These are phyloP conservation scores for Lasioglossum lativentre DNA, from an alignment of 2,888 invertebrate genomes.

Conservation along the genomic window DNA sequence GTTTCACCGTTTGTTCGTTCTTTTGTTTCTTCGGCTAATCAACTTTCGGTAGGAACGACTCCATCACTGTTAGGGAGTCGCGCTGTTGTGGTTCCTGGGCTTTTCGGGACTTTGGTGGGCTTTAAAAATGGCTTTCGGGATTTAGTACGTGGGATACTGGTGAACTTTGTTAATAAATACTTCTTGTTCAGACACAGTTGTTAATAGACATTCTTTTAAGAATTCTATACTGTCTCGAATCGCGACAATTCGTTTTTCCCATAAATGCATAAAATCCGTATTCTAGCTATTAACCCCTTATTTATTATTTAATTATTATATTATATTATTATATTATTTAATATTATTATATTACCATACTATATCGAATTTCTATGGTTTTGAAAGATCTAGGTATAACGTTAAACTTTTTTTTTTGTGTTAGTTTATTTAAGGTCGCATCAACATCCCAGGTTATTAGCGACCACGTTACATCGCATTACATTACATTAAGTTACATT, in stretches of 20 bases:
- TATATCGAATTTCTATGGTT: no score
- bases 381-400: neutral
- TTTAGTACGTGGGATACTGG: neutral
- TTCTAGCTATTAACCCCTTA: neutral
- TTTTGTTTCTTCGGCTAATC: conserved; percentile 8
- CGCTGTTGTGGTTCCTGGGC: neutral
- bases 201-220: neutral
- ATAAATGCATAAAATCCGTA: neutral
- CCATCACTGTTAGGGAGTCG: neutral
- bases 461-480: no score
- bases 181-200: neutral
- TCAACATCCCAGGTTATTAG: no score
- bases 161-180: neutral
- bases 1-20: conserved; percentile 16
- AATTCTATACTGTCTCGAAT: neutral
- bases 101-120: neutral
- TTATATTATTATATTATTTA: no score
- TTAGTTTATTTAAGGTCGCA: no score
- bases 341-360: no score
- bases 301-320: no score
- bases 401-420: neutral
- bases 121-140: neutral
- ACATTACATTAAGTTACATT: no score
- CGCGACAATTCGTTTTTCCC: neutral
- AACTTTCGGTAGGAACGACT: neutral